Percentiles rank a stretch among this genome's conserved stretches.
Conservation (phyloP, 2,888 invertebrate species). For the Luffia ferchaultella region DNA sequence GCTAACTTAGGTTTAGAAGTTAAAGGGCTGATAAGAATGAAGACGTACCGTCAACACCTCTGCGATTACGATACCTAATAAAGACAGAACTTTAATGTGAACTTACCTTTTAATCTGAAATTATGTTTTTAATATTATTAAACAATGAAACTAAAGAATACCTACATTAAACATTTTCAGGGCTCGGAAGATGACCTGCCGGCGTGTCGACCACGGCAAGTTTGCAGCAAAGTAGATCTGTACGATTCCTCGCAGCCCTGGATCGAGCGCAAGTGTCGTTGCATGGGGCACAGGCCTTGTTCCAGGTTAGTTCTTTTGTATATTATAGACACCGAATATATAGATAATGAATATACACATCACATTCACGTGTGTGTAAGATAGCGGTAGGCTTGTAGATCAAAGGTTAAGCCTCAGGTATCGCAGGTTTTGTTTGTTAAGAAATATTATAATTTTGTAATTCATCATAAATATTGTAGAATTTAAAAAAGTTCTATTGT, state of each 20-base stretch:
- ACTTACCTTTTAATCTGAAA: too few species aligned
- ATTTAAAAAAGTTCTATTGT: too few species aligned
- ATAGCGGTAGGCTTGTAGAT: background rate
- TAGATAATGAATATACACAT: background rate
- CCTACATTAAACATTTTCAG: constrained; percentile 36
- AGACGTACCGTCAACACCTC: too few species aligned
- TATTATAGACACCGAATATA: background rate
- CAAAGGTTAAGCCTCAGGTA: background rate
- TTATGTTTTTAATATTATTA: too few species aligned
- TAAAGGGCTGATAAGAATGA: too few species aligned
- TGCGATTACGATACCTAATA: too few species aligned
- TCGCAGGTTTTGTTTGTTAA: too few species aligned
- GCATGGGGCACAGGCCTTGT: constrained; percentile 73
- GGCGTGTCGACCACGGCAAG: constrained; percentile 78
- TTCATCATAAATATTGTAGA: too few species aligned
- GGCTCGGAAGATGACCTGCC: constrained; percentile 82
- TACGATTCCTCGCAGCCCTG: constrained; percentile 81
- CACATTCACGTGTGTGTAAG: background rate
- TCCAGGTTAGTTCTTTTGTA: constrained; percentile 59
- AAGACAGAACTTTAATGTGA: too few species aligned
- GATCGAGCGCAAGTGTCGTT: constrained; percentile 88
- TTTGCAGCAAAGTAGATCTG: constrained; percentile 88
- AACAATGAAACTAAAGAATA: background rate
- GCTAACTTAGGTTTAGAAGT: too few species aligned
- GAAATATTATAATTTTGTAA: too few species aligned